Evolutionary conservation across 2,797 vertebrate species (phyloP).

Genomic region (Myotis myotis): DNA sequence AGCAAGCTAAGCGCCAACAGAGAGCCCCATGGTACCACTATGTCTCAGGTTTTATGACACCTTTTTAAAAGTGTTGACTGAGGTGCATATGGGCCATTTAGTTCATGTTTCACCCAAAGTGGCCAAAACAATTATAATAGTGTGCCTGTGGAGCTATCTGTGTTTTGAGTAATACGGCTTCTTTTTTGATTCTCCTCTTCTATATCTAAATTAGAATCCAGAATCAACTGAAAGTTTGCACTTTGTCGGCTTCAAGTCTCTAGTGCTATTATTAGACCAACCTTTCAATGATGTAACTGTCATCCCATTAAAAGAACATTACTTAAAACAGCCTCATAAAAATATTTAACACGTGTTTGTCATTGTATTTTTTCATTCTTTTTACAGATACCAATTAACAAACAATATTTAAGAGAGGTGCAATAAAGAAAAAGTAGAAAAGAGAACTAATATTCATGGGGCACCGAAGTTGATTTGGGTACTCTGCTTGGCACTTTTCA

Average conservation of each 20-base stretch:
- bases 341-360: background rate
- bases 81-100: background rate
- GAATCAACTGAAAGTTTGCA: background rate
- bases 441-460: background rate
- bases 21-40: background rate
- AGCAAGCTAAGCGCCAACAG: background rate
- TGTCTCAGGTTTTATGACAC: background rate
- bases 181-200: background rate
- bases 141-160: background rate
- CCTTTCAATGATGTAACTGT: background rate
- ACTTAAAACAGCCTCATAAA: background rate
- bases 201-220: background rate
- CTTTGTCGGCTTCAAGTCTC: background rate
- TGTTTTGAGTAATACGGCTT: background rate
- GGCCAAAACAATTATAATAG: background rate
- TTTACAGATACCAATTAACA: background rate
- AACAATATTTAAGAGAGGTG: background rate
- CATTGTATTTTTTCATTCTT: background rate
- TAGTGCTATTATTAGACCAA: slow-evolving; percentile 35
- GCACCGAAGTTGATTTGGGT: background rate
- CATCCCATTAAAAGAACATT: slow-evolving; percentile 14
- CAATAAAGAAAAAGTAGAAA: background rate
- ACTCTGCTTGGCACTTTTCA: background rate
- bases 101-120: background rate
- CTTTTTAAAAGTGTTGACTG: background rate